A percentile compares a stretch with the other conserved stretches of the same genome.
phyloP scores from a whole-genome alignment of 2,113 vertebrate genomes.

The Pleuronectes platessa region DNA sequence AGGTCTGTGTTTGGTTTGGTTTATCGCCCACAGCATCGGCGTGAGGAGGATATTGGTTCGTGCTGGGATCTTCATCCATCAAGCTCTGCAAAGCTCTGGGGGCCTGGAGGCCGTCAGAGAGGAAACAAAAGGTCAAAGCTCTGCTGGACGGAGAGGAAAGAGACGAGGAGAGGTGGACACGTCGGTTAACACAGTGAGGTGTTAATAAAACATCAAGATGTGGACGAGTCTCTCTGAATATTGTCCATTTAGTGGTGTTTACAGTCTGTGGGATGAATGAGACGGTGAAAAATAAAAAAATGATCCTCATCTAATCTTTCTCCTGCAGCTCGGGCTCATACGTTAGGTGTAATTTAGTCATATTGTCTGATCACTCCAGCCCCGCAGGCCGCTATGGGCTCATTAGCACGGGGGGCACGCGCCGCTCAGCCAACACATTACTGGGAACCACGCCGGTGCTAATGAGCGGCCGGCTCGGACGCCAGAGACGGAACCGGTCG shows the following conservation, averaged over 20 bases:
- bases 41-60: too few species aligned
- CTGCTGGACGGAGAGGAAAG: too few species aligned
- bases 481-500: neutral
- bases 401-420: slow-evolving; percentile 51
- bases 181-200: neutral
- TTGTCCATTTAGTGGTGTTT: slow-evolving; percentile 24
- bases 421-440: slow-evolving; percentile 37
- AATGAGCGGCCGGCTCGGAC: slow-evolving; percentile 27
- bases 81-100: too few species aligned
- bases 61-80: too few species aligned
- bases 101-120: too few species aligned
- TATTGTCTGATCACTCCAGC: neutral
- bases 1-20: too few species aligned
- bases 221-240: neutral
- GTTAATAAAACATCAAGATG: slow-evolving; percentile 32
- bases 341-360: slow-evolving; percentile 25
- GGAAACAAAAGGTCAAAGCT: too few species aligned
- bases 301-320: neutral
- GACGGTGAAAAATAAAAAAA: too few species aligned
- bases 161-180: neutral
- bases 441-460: slow-evolving; percentile 5
- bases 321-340: slow-evolving; percentile 10
- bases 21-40: too few species aligned
- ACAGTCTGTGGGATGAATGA: too few species aligned
- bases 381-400: neutral